A percentile compares a stretch with the other conserved stretches of the same genome.
Conservation (phyloP, 2,797 vertebrate genomes). For the Manis crassicaudata region DNA sequence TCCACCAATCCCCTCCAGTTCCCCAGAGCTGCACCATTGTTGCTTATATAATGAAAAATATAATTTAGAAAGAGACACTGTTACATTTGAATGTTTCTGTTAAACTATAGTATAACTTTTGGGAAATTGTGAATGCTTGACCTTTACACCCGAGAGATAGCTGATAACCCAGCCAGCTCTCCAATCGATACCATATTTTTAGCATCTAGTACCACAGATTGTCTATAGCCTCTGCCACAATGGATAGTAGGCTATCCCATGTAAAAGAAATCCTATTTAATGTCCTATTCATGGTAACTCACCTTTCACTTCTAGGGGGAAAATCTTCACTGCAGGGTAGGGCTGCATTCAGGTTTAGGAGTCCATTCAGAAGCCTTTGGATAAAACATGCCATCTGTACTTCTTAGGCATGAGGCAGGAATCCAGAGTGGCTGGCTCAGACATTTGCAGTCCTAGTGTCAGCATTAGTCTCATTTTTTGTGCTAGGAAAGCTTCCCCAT, state of each 20-base stretch:
- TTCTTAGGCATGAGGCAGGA: background rate
- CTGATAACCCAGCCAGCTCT: background rate
- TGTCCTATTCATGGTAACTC: background rate
- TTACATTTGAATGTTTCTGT: slow-evolving; percentile 2
- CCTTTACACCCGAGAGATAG: background rate
- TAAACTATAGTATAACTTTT: background rate
- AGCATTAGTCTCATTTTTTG: background rate
- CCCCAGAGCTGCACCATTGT: background rate
- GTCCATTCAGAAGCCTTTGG: background rate
- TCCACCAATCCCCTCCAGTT: background rate
- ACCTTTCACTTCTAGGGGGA: background rate
- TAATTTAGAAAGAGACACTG: background rate
- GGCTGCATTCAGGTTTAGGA: background rate
- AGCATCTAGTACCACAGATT: slow-evolving; percentile 48
- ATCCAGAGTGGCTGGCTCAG: background rate
- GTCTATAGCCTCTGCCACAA: background rate
- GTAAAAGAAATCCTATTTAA: background rate
- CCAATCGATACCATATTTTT: slow-evolving; percentile 27
- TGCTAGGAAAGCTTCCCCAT: background rate
- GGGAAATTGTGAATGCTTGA: slow-evolving; percentile 16
- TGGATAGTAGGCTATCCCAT: background rate
- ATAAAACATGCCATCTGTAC: background rate
- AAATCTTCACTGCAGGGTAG: background rate
- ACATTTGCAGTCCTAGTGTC: background rate
- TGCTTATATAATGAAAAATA: slow-evolving; percentile 27